These are phyloP conservation scores for Druceiella hillmani DNA, from an alignment of 2,888 invertebrate species.

Conservation along the genomic window DNA sequence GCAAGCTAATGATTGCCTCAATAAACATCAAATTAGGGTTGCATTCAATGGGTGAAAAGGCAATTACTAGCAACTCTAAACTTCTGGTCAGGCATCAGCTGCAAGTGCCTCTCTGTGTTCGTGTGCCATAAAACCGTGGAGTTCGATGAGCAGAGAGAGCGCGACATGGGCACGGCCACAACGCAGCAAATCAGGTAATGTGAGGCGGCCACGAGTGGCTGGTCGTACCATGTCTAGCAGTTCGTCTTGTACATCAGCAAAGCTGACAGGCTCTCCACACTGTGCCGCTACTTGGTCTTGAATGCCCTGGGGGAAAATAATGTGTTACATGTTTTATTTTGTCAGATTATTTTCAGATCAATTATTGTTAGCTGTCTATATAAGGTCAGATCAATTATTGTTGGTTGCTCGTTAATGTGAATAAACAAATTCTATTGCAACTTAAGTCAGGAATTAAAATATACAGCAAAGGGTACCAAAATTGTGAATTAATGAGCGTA, in stretches of 20 bases:
- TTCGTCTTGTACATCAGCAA: conserved; percentile 95
- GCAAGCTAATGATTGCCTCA: no score
- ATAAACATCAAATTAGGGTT: no score
- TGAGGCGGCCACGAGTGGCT: conserved; percentile 75
- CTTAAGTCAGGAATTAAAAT: no score
- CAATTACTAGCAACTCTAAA: no score
- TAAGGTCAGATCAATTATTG: neutral
- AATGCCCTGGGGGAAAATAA: conserved; percentile 60
- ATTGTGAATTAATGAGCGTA: no score
- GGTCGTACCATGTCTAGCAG: conserved; percentile 98
- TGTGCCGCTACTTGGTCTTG: conserved; percentile 85
- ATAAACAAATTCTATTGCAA: no score
- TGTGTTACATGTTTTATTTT: neutral
- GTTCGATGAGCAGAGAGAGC: conserved; percentile 88
- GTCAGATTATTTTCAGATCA: neutral
- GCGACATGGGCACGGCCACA: conserved; percentile 93
- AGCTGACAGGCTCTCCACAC: conserved; percentile 84
- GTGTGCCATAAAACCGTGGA: conserved; percentile 95
- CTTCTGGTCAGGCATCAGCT: conserved; percentile 61
- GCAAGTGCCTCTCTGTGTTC: conserved; percentile 85
- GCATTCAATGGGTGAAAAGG: no score
- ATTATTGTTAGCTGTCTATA: neutral
- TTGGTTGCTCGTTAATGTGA: neutral
- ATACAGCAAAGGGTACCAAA: no score
- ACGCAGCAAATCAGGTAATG: conserved; percentile 74